Conservation (phyloP, 2,113 vertebrate genomes). For the Monarcha castaneiventris region DNA sequence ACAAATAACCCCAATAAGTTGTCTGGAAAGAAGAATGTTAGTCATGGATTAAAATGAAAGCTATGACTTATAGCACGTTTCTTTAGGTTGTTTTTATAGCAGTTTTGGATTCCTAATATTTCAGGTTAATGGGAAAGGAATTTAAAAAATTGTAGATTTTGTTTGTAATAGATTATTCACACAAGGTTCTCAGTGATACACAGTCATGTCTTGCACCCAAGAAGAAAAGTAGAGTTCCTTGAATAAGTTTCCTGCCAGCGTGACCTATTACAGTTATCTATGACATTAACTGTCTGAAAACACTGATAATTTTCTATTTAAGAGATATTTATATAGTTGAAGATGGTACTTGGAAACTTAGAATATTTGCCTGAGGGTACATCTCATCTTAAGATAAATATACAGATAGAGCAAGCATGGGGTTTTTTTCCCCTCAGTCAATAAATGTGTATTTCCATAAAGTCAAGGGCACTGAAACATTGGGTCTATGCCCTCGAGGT, state of each 20-base stretch:
- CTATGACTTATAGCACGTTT: not conserved
- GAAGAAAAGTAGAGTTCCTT: not conserved
- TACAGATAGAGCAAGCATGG: not conserved
- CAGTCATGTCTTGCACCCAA: not conserved
- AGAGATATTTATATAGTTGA: conserved; percentile 9
- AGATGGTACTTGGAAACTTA: not conserved
- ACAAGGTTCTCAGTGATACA: not conserved
- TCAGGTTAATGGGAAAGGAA: not conserved
- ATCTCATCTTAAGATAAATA: conserved; percentile 20
- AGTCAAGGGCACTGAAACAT: not conserved
- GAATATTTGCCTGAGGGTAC: not conserved
- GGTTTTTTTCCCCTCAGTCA: not conserved
- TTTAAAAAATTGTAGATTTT: not conserved
- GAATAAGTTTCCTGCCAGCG: not conserved
- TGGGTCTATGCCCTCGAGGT: not conserved
- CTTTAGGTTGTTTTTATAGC: not conserved
- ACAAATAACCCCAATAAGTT: accelerated
- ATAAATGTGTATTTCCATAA: not conserved
- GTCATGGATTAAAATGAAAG: not conserved
- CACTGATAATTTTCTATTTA: not conserved
- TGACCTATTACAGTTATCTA: not conserved
- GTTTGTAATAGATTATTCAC: not conserved
- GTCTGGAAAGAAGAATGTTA: not conserved
- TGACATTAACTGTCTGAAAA: conserved; percentile 7
- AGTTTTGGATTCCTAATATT: not conserved